phyloP scores from a whole-genome alignment of 2,113 vertebrate genomes.

The Hucho hucho region DNA sequence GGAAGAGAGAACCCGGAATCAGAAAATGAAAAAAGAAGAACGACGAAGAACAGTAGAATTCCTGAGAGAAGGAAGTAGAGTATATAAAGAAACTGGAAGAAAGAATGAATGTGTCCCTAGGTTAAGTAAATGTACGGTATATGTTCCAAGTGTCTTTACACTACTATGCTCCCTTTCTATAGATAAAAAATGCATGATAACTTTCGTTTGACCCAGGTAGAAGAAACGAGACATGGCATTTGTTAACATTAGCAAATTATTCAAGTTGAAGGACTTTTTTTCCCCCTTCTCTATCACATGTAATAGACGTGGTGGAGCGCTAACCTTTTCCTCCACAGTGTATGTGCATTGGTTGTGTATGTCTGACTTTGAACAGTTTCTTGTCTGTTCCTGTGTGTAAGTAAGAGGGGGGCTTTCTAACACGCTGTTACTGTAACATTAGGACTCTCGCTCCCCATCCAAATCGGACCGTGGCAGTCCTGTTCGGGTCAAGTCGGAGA shows the following conservation, averaged over 20 bases:
- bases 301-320: conserved; percentile 46
- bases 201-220: conserved; percentile 84
- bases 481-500: conserved; percentile 86
- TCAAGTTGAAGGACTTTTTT: conserved; percentile 17
- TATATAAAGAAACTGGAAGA: conserved; percentile 98
- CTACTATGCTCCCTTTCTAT: conserved; percentile 73
- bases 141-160: conserved; percentile 87
- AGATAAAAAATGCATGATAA: conserved; percentile 90
- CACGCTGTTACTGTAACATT: conserved; percentile 77
- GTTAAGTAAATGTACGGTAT: conserved; percentile 98
- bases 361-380: conserved; percentile 36
- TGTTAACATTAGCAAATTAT: conserved; percentile 29
- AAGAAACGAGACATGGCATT: conserved; percentile 68
- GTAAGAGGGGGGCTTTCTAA: conserved; percentile 39
- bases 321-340: conserved; percentile 69
- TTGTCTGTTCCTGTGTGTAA: conserved; percentile 16
- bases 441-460: conserved; percentile 91
- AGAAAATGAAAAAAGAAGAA: conserved; percentile 95
- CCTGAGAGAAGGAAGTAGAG: conserved; percentile 94
- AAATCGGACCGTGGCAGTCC: conserved; percentile 90
- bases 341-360: conserved; percentile 30
- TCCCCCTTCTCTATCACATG: conserved; percentile 14
- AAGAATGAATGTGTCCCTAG: conserved; percentile 98
- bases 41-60: conserved; percentile 97
- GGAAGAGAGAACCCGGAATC: conserved; percentile 94